These are phyloP conservation scores for Drosophila parabipectinata DNA, from an alignment of 1,140 invertebrate genomes.

Conservation along the genomic window DNA sequence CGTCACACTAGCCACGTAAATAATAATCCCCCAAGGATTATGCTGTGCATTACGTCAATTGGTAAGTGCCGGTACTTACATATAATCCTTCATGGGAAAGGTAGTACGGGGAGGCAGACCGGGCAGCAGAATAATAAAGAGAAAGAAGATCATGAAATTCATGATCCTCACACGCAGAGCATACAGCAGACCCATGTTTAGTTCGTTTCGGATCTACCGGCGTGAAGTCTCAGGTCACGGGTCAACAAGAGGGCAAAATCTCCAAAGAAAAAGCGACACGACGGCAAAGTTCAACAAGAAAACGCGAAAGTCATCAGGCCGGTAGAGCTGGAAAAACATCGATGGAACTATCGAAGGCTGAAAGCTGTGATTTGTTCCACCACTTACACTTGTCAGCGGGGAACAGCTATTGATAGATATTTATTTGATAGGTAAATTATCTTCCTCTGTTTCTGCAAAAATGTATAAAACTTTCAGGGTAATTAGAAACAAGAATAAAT, in stretches of 20 bases:
- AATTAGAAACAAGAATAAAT: too few species aligned
- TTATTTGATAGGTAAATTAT: not conserved
- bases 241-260: slow-evolving; percentile 18
- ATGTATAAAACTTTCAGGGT: too few species aligned
- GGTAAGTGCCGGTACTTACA: slow-evolving; percentile 54
- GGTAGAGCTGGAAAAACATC: slow-evolving; percentile 50
- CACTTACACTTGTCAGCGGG: slow-evolving; percentile 5
- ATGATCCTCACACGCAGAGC: slow-evolving; percentile 67
- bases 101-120: slow-evolving; percentile 80
- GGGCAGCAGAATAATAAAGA: slow-evolving; percentile 72
- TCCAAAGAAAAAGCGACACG: slow-evolving; percentile 67
- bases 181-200: slow-evolving; percentile 71
- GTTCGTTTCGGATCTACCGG: slow-evolving; percentile 12
- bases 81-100: slow-evolving; percentile 78
- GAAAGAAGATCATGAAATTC: slow-evolving; percentile 82
- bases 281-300: slow-evolving; percentile 73
- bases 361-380: not conserved
- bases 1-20: slow-evolving; percentile 51
- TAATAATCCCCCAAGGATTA: slow-evolving; percentile 13
- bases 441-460: not conserved
- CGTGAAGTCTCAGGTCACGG: slow-evolving; percentile 16
- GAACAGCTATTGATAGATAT: not conserved
- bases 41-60: slow-evolving; percentile 9
- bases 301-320: slow-evolving; percentile 66
- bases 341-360: slow-evolving; percentile 3